Evolutionary conservation across 2,113 vertebrate genomes (phyloP), one percentile per base, ranked within the genome.

Genomic region (Vidua chalybeata): DNA sequence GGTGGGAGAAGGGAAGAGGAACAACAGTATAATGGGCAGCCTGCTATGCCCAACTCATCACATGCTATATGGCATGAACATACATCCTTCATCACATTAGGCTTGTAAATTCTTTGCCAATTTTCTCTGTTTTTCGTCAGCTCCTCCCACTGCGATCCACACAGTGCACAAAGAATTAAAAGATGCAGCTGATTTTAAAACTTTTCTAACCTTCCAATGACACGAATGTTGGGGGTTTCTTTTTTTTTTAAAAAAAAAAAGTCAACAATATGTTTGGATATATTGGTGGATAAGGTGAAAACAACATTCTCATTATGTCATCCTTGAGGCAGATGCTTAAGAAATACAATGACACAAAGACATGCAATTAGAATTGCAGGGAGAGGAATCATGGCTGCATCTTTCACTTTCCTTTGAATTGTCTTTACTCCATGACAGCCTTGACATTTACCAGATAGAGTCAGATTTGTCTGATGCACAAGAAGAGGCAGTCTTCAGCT

Each of bases 391-490:
- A 69, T 20, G 48, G 59, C 67, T 91, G 56, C 81, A 90, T 90
- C 77, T 89, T 96, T 85, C 68, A 68, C 31, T 85, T 52, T 89
- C 61, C 52, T 93, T 95, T 87, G 66, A 96, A 93, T 93, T 94
- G 76, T 93, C 72, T 94, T 75, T 84, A 30, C 26, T 96, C 81
- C 62, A 39, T 91, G 84, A 94, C 88, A 97, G 92, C 71, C 73
- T 77, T 95, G 96, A 93, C 52, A 0, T 89, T 93, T 87, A 89
- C 77, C 90, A 97, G 94, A 97, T 93, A 80, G 80, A 94, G 39
- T 89, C 83, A 89, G 54, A 95, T 94, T 92, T 91, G 58, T 93
- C 58, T 95, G 72, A 78, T 52, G 69, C 59, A 92, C 84, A 90
- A 86, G 73, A 33, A 89, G 85, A 91, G 80, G 76, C 56, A 93